A percentile compares a stretch with the other conserved stretches of the same genome.
phyloP scores from a whole-genome alignment of 2,113 vertebrate genomes.

The Oplegnathus fasciatus region DNA sequence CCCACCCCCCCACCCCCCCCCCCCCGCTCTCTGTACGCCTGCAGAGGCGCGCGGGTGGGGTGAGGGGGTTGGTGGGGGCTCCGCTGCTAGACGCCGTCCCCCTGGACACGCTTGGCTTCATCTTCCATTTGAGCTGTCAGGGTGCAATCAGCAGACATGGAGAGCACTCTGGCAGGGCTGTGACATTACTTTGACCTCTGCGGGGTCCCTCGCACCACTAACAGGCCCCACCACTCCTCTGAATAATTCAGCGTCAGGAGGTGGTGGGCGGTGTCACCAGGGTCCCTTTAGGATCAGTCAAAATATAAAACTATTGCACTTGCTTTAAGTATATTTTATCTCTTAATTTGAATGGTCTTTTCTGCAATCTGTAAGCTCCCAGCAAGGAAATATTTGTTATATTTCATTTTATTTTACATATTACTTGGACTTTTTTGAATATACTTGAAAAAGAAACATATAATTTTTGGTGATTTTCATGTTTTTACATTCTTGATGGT shows the following conservation, averaged over 20 bases:
- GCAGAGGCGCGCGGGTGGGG: neutral
- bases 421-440: neutral
- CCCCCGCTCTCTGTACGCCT: neutral
- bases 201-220: slow-evolving; percentile 41
- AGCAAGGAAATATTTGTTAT: neutral
- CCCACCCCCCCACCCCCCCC: too few relatives aligned
- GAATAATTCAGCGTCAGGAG: slow-evolving; percentile 47
- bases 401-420: neutral
- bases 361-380: neutral
- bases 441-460: neutral
- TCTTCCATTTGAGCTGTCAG: slow-evolving; percentile 61
- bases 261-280: neutral
- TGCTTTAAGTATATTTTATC: too few relatives aligned
- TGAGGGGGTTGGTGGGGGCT: neutral
- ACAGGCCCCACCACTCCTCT: slow-evolving; percentile 14
- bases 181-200: slow-evolving; percentile 66
- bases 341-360: neutral
- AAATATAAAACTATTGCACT: neutral
- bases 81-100: slow-evolving; percentile 1
- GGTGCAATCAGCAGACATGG: slow-evolving; percentile 59
- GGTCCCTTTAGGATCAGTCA: neutral
- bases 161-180: slow-evolving; percentile 12
- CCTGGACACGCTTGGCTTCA: slow-evolving; percentile 55
- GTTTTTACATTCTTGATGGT: neutral
- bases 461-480: neutral